A percentile compares a stretch with the other conserved stretches of the same genome.
Evolutionary conservation across 2,888 invertebrate species (phyloP).

Genomic region (Synergus itoensis): DNA sequence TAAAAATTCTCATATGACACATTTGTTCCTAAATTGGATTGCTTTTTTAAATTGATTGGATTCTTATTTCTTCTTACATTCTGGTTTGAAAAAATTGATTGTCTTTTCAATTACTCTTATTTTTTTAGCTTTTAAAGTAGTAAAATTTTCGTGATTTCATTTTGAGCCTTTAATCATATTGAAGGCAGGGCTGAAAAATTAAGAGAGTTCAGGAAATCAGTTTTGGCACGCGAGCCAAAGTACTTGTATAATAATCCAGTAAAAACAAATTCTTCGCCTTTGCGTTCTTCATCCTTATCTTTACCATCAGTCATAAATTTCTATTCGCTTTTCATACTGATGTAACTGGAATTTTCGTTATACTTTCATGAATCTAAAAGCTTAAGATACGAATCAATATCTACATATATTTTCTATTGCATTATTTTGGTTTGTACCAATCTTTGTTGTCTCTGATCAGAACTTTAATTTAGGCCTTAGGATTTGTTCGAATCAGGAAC

Average conservation of each 20-base stretch:
- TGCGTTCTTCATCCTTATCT: conserved; percentile 43
- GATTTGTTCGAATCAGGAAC: neutral
- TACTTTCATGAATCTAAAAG: conserved; percentile 1
- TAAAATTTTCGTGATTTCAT: neutral
- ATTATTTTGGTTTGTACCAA: neutral
- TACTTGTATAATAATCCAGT: conserved; percentile 56
- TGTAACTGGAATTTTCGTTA: neutral
- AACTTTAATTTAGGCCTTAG: neutral
- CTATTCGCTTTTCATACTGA: neutral
- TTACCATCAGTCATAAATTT: conserved; percentile 20
- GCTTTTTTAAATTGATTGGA: too few species aligned
- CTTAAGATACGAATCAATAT: neutral
- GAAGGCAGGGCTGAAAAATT: neutral
- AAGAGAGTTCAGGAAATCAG: conserved; percentile 50
- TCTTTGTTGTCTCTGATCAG: neutral
- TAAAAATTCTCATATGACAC: too few species aligned
- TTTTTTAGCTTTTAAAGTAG: neutral
- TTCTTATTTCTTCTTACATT: neutral
- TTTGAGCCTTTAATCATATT: neutral
- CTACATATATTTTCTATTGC: too few species aligned
- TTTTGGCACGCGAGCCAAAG: conserved; percentile 57
- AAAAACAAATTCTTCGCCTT: conserved; percentile 53
- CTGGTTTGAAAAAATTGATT: neutral
- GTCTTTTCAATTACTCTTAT: neutral
- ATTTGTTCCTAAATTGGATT: too few species aligned